phyloP scores from a whole-genome alignment of 1,140 invertebrate species.

The Apis laboriosa region DNA sequence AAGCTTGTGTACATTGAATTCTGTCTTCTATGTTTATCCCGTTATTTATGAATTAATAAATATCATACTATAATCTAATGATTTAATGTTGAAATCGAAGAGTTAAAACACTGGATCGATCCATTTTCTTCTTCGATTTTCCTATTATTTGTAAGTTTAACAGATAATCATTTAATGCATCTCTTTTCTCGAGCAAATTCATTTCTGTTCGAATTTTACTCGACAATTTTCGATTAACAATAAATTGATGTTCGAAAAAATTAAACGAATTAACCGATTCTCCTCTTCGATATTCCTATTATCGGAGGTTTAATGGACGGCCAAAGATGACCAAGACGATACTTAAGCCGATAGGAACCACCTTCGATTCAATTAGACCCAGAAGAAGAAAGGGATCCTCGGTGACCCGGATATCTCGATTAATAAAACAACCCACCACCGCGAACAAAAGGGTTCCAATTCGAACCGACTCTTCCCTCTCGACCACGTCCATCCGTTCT shows the following conservation, averaged over 20 bases:
- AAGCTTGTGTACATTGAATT: no score
- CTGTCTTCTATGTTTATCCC: no score
- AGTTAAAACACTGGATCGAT: neutral
- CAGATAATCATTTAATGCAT: no score
- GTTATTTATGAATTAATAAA: no score
- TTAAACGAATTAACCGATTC: neutral
- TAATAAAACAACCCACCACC: neutral
- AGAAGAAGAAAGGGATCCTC: neutral
- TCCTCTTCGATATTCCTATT: no score
- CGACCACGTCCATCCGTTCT: neutral
- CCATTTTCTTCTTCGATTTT: neutral
- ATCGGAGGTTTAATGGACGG: neutral
- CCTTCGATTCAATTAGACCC: conserved; percentile 11
- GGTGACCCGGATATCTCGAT: conserved; percentile 1
- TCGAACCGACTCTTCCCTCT: neutral
- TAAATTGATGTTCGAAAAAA: no score
- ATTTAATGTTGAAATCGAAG: neutral
- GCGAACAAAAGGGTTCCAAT: neutral
- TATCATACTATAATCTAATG: no score
- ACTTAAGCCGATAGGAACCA: neutral
- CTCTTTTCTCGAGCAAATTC: no score
- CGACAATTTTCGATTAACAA: no score
- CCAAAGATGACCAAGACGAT: neutral
- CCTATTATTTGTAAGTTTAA: neutral
- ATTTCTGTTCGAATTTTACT: no score